These are phyloP conservation scores for Casuarius casuarius DNA, from an alignment of 2,113 vertebrate genomes.

Conservation along the genomic window DNA sequence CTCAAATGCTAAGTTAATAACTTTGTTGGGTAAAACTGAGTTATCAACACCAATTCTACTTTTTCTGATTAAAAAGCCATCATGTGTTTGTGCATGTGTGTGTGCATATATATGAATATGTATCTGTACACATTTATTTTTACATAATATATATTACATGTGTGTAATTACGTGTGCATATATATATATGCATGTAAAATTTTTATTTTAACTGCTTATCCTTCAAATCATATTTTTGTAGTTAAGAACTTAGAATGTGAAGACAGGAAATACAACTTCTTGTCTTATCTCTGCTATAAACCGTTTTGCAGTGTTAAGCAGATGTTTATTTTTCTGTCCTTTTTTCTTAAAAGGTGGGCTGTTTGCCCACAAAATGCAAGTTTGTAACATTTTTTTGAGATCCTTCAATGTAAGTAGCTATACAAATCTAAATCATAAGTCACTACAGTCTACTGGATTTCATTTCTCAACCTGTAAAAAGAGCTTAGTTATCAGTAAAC, in stretches of 20 bases:
- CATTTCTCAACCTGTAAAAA: neutral
- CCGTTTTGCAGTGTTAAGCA: neutral
- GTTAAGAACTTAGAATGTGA: neutral
- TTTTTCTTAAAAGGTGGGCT: neutral
- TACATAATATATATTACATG: neutral
- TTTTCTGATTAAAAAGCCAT: neutral
- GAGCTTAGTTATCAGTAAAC: neutral
- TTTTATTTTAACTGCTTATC: neutral
- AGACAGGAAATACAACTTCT: neutral
- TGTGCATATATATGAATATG: fast-evolving
- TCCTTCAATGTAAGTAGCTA: neutral
- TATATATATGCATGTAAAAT: neutral
- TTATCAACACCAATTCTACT: neutral
- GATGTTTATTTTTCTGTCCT: neutral
- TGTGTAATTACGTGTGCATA: neutral
- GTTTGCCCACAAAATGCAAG: neutral
- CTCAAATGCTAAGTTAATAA: neutral
- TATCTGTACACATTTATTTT: neutral
- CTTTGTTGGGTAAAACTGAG: slow-evolving; percentile 18
- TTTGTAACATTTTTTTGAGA: neutral
- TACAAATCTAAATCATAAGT: neutral
- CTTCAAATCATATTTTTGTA: neutral
- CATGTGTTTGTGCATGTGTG: neutral
- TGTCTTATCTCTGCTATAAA: neutral
- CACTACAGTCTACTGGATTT: neutral